phyloP scores from a whole-genome alignment of 2,797 vertebrate genomes.

The Pseudopleuronectes americanus region DNA sequence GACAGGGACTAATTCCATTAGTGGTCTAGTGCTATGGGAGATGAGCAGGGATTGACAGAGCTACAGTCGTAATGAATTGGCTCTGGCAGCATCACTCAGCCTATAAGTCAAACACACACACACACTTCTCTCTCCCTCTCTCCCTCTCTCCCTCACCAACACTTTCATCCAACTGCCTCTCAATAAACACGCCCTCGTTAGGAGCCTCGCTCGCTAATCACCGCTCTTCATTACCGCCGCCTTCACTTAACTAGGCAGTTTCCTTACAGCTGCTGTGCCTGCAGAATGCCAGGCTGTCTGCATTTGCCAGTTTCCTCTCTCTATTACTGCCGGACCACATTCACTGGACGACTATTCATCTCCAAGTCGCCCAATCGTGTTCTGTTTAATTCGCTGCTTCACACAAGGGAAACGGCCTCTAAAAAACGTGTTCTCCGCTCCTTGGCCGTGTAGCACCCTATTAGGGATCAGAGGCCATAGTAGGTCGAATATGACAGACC shows the following conservation, averaged over 20 bases:
- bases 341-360: conserved; percentile 34
- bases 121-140: conserved; percentile 8
- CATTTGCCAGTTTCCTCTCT: conserved; percentile 45
- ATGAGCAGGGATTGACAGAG: conserved; percentile 88
- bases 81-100: conserved; percentile 83
- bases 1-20: conserved; percentile 88
- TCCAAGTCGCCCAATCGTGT: neutral
- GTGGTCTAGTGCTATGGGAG: conserved; percentile 84
- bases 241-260: conserved; percentile 63
- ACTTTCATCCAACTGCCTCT: conserved; percentile 72
- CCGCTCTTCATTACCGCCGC: conserved; percentile 70
- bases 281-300: conserved; percentile 46
- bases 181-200: conserved; percentile 78
- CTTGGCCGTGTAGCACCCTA: too few relatives aligned
- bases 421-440: too few relatives aligned
- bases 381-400: conserved; percentile 20
- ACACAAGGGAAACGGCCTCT: neutral
- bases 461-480: neutral
- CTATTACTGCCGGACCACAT: conserved; percentile 27
- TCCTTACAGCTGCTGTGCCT: conserved; percentile 68
- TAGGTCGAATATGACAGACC: neutral
- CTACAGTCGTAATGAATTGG: conserved; percentile 86
- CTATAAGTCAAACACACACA: conserved; percentile 53
- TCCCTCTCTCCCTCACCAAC: conserved; percentile 58
- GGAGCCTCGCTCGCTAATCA: conserved; percentile 72